Percentiles rank a stretch among this genome's conserved stretches.
These are phyloP conservation scores for Myotis vivesi DNA, from an alignment of 2,797 vertebrate species.

Conservation along the genomic window DNA sequence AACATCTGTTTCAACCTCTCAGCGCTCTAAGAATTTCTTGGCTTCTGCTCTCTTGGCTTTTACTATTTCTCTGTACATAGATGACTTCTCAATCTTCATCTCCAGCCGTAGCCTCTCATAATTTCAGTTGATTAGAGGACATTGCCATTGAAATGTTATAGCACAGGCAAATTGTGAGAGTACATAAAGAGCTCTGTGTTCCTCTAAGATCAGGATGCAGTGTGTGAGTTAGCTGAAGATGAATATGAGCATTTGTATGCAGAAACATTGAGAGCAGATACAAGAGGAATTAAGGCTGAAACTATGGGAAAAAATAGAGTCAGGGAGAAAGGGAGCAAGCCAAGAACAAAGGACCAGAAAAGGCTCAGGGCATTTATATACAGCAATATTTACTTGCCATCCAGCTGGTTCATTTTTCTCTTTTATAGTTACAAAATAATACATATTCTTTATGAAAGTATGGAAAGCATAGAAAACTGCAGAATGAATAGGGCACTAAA, in stretches of 20 bases:
- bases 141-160: not conserved
- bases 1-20: not conserved
- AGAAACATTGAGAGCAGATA: not conserved
- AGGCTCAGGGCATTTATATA: not conserved
- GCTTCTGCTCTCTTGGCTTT: not conserved
- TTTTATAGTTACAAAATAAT: not conserved
- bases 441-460: not conserved
- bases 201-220: not conserved
- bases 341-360: not conserved
- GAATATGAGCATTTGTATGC: not conserved
- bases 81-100: not conserved
- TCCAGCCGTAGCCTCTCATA: not conserved
- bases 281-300: not conserved
- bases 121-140: not conserved
- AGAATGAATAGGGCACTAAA: not conserved
- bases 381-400: not conserved
- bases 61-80: not conserved
- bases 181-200: fast-evolving
- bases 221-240: not conserved
- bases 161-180: not conserved
- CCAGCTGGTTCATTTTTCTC: not conserved
- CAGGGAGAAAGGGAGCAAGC: not conserved
- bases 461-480: not conserved
- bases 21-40: not conserved
- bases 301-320: not conserved